Percentiles rank a stretch among this genome's conserved stretches.
Conservation (phyloP, 2,888 invertebrate species). For the Blastobasis lacticolella region DNA sequence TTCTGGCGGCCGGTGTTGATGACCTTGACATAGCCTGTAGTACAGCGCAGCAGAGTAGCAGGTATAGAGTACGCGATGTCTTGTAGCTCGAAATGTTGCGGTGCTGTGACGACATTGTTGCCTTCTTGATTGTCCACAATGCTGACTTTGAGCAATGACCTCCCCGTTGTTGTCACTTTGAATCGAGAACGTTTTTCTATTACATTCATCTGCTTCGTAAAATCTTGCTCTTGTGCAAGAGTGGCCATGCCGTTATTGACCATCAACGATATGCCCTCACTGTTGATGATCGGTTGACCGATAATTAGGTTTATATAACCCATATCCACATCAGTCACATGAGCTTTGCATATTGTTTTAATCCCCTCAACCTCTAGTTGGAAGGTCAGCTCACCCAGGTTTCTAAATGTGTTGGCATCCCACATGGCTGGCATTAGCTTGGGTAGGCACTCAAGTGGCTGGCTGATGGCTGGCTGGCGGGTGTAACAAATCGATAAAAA, state of each 20-base stretch:
- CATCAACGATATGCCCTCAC: constrained; percentile 8
- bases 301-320: constrained; percentile 14
- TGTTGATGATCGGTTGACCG: constrained; percentile 19
- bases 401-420: no score
- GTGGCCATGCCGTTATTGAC: constrained; percentile 10
- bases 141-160: constrained; percentile 12
- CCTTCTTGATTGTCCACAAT: constrained; percentile 7
- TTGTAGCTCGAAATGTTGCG: constrained; percentile 16
- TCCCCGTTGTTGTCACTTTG: constrained; percentile 11
- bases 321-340: constrained; percentile 14
- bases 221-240: background rate
- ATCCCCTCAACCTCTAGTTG: constrained; percentile 14
- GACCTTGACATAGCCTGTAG: constrained; percentile 17
- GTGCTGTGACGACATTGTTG: constrained; percentile 13
- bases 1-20: no score
- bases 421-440: no score
- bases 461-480: no score
- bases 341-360: constrained; percentile 4
- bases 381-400: constrained; percentile 16
- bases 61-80: constrained; percentile 18
- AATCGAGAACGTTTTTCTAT: constrained; percentile 6
- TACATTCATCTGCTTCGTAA: background rate
- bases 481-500: no score
- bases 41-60: constrained; percentile 17
- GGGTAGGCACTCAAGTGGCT: no score